These are phyloP conservation scores for Natator depressus DNA, from an alignment of 2,113 vertebrate species.

Conservation along the genomic window DNA sequence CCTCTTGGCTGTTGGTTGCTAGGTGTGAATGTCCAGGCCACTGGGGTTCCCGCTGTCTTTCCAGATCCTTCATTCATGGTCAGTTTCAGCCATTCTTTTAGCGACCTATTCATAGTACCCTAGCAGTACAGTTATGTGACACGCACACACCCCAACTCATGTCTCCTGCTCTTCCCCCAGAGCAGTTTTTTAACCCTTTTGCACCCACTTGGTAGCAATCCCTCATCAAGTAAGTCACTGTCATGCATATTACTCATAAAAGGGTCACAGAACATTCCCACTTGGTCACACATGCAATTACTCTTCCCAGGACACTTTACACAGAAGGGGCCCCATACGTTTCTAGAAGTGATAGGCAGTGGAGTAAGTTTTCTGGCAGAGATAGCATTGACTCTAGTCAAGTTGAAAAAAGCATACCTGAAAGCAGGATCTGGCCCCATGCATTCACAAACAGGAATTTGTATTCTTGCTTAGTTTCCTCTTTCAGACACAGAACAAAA, in stretches of 20 bases:
- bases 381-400: accelerated
- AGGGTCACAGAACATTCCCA: neutral
- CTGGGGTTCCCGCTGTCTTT: neutral
- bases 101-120: neutral
- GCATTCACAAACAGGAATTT: neutral
- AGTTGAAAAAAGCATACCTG: neutral
- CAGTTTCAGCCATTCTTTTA: neutral
- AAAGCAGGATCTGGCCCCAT: neutral
- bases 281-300: neutral
- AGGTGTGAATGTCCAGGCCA: neutral
- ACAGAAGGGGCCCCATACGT: neutral
- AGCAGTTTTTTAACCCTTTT: neutral
- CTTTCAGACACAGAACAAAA: neutral
- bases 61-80: neutral
- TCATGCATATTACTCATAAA: neutral
- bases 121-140: neutral
- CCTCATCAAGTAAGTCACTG: neutral
- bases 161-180: neutral
- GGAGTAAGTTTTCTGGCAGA: neutral
- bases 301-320: neutral
- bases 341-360: neutral
- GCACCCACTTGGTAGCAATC: neutral
- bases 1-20: neutral
- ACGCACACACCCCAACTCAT: neutral
- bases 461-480: neutral